Conservation (phyloP, 1,140 invertebrate genomes). For the Triops longicaudatus region DNA sequence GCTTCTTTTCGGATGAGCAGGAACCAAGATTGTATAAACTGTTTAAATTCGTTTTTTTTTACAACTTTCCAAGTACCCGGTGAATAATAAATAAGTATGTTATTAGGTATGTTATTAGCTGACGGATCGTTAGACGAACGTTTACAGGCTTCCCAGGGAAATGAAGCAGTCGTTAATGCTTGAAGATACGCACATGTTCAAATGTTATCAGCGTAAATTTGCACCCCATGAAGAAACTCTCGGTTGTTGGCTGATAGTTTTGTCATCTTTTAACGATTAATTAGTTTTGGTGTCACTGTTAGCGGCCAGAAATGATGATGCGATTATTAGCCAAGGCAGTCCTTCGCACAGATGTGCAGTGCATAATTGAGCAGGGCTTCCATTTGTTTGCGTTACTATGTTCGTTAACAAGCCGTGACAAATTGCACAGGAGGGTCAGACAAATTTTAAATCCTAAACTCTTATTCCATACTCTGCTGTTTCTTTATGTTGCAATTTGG, state of each 20-base stretch:
- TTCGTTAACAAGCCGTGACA: not conserved
- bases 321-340: not conserved
- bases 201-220: not conserved
- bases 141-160: too few species aligned
- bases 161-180: too few species aligned
- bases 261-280: not conserved
- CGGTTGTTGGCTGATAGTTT: not conserved
- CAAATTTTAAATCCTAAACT: too few species aligned
- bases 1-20: not conserved
- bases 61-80: not conserved
- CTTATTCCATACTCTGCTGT: too few species aligned
- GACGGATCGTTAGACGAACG: too few species aligned
- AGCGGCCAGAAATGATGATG: not conserved
- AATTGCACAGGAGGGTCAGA: not conserved
- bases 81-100: not conserved
- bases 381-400: not conserved
- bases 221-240: not conserved
- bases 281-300: not conserved
- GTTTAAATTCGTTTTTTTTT: not conserved
- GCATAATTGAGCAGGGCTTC: not conserved
- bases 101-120: not conserved
- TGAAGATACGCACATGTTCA: not conserved
- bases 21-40: not conserved
- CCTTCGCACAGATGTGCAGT: not conserved
- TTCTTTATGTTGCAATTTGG: too few species aligned